These are phyloP conservation scores for Torymus aiolomorphi DNA, from an alignment of 2,888 invertebrate genomes.

Conservation along the genomic window DNA sequence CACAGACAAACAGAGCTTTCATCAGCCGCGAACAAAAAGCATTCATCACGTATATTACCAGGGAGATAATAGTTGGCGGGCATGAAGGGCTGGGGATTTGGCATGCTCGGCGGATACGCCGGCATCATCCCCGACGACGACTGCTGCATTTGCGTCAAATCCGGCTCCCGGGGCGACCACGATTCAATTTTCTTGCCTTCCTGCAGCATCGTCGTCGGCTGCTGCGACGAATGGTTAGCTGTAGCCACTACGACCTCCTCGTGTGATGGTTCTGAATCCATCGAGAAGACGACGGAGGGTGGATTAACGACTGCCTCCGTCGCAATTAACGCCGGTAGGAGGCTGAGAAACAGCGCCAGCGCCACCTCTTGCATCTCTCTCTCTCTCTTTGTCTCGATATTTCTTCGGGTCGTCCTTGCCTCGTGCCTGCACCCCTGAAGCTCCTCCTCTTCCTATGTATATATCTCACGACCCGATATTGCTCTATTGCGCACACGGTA, in stretches of 20 bases:
- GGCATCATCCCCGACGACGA: conserved; percentile 40
- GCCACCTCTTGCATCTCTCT: conserved; percentile 7
- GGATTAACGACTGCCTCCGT: neutral
- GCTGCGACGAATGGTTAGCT: neutral
- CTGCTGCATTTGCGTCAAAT: conserved; percentile 50
- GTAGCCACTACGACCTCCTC: too few species aligned
- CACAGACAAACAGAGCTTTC: neutral
- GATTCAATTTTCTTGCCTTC: conserved; percentile 57
- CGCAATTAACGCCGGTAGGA: neutral
- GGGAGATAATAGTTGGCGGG: conserved; percentile 64
- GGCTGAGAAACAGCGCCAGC: neutral
- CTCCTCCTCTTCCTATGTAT: neutral
- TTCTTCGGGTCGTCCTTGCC: neutral
- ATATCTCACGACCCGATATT: neutral
- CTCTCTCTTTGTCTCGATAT: too few species aligned
- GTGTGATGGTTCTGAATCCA: neutral
- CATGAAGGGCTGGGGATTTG: conserved; percentile 55
- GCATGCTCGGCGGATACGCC: conserved; percentile 13
- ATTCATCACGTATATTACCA: conserved; percentile 59
- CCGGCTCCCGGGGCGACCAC: conserved; percentile 58
- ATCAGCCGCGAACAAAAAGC: too few species aligned
- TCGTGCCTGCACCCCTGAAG: neutral
- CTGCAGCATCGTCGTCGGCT: conserved; percentile 4
- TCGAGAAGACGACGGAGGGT: neutral
- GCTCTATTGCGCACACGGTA: neutral